These are phyloP conservation scores for Furcula furcula DNA, from an alignment of 2,888 invertebrate species.

Conservation along the genomic window DNA sequence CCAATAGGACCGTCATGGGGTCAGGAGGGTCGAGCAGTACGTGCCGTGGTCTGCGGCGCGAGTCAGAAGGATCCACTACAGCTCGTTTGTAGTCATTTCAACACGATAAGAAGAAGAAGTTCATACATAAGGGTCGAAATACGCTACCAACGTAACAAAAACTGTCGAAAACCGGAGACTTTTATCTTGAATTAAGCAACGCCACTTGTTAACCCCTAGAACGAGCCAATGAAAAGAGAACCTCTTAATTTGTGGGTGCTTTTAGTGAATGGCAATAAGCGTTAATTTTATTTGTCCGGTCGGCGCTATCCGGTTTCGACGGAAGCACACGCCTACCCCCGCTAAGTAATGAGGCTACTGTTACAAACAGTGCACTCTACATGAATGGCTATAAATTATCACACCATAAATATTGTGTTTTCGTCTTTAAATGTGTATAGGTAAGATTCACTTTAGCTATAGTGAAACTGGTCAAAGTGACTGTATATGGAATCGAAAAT, in stretches of 20 bases:
- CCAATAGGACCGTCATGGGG: no score
- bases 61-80: no score
- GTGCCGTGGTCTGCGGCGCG: no score
- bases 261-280: conserved; percentile 59
- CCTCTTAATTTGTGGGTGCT: conserved; percentile 41
- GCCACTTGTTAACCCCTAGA: conserved; percentile 21
- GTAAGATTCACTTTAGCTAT: conserved; percentile 18
- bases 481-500: conserved; percentile 30
- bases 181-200: conserved; percentile 11
- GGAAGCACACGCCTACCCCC: conserved; percentile 71
- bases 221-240: conserved; percentile 37
- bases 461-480: conserved; percentile 8
- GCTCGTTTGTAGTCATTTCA: no score
- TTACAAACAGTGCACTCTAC: conserved; percentile 52
- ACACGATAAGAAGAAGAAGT: no score
- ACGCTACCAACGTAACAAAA: no score
- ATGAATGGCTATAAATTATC: conserved; percentile 45
- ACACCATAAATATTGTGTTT: conserved; percentile 24
- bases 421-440: conserved; percentile 25
- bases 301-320: conserved; percentile 69
- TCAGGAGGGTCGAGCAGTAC: no score
- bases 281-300: conserved; percentile 75
- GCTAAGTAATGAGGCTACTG: conserved; percentile 77
- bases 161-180: neutral
- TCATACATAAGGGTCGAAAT: no score